Base-by-base conservation (phyloP, 2,888 invertebrate species). In the Drosophila kanekoi region DNA sequence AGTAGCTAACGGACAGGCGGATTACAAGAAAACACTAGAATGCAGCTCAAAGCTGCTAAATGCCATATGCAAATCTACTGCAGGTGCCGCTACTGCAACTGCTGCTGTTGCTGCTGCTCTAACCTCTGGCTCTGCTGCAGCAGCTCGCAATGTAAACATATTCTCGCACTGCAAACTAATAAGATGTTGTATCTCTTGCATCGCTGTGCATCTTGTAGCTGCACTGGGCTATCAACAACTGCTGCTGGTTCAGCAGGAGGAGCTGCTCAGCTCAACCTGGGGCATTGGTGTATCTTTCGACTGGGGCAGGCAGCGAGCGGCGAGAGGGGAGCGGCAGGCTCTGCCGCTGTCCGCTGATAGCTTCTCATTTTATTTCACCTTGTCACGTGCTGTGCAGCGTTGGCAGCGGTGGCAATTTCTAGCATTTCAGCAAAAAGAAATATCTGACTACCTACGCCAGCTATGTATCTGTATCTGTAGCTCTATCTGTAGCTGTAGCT, bases 311-410 rank as follows among this genome's bases (percentile, higher is more conserved):
- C 23, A 2, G 40, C 40, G 28, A 28, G 52, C 23, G 1, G 40
- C 40, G 16, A 28, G n/a, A n/a, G n/a, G n/a, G n/a, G n/a, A n/a
- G 52, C 16, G 40, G 52, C 16, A 20, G 9, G 1, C 52, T 18
- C 40, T 28, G 23, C 8, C 65, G 59, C 53, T 51, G 68, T 74
- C 61, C 73, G 67, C 84, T 86, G 82, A 83, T 87, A 85, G 85
- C 82, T 87, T 87, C 87, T 87, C 81, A 85, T 88, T 85, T 85
- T 80, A 88, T 85, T 85, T 78, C 81, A 87, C 82, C 84, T 81
- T 87, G 85, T 85, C 88, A 88, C 85, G 89, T 85, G 84, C 81
- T 79, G 77, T 70, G 78, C 69, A 60, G 67, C 63, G 81, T 71
- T 71, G 83, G 77, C 68, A 87, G 78, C 87, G 66, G 86, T 82